Evolutionary conservation across 2,797 vertebrate species (phyloP).

Genomic region (Paratrypauchen microcephalus): DNA sequence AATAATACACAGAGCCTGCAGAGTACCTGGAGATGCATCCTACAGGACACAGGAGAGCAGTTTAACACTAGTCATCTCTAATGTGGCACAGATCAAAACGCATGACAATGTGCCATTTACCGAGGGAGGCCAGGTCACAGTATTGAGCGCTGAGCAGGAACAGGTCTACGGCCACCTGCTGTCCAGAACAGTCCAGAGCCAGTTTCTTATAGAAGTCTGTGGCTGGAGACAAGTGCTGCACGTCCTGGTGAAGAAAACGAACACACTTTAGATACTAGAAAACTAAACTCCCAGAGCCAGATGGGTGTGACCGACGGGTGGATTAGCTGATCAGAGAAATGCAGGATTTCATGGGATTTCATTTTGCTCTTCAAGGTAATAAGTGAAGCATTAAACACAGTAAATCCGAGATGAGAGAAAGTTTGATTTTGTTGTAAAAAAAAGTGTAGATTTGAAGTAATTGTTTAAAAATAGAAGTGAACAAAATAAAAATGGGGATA

Average conservation of each 20-base stretch:
- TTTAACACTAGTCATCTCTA: too few relatives aligned
- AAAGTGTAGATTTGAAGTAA: too few relatives aligned
- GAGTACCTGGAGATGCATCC: conserved; percentile 97
- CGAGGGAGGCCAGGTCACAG: conserved; percentile 91
- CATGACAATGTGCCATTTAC: conserved; percentile 63
- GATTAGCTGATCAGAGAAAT: too few relatives aligned
- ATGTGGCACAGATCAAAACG: neutral
- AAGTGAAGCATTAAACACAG: too few relatives aligned
- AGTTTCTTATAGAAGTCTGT: conserved; percentile 98
- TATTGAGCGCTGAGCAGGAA: conserved; percentile 94
- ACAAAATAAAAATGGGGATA: too few relatives aligned
- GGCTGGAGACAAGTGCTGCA: conserved; percentile 90
- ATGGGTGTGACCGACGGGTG: too few relatives aligned
- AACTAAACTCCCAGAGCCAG: too few relatives aligned
- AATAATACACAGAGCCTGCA: conserved; percentile 92
- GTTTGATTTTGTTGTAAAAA: too few relatives aligned
- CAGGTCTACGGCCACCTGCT: conserved; percentile 94
- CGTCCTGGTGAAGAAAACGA: conserved; percentile 75
- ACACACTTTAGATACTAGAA: conserved; percentile 71
- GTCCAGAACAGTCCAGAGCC: conserved; percentile 96
- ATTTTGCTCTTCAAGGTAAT: too few relatives aligned
- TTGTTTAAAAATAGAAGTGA: too few relatives aligned
- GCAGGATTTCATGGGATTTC: too few relatives aligned
- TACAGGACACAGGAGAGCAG: conserved; percentile 50
- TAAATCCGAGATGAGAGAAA: too few relatives aligned